Base-by-base conservation (phyloP, 2,113 vertebrate species). In the Chloropsis cyanopogon region DNA sequence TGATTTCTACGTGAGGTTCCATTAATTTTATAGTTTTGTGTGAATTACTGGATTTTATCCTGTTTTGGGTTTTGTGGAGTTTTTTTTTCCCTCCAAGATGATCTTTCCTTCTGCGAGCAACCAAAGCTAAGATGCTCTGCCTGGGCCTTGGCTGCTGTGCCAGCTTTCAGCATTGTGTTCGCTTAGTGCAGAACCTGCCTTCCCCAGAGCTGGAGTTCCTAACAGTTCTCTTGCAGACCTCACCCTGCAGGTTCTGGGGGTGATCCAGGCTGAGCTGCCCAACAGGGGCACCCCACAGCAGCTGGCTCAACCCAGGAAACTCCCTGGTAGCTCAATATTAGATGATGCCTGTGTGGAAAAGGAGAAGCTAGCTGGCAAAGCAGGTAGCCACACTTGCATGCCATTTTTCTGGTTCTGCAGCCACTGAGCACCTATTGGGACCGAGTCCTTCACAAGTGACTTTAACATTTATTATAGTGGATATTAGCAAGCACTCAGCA, bases 11-110 rank as follows among this genome's bases (percentile, higher is more conserved):
- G 63, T 54, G 20, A 70, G 12, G 6, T 72, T 82, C 31, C 26
- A 35, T 41, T 75, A 37, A 46, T 65, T 59, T 54, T 15, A 26
- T n/a, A 39, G 14, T 41, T 90, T 71, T 77, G 21, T 63, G 31
- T 59, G 35, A 79, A 61, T 78, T 61, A 61, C 14, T 60, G 28
- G 17, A 42, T 13, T 89, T 70, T 71, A 35, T 46, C 29, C 39
- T 49, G 4, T 4, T 65, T 52, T 24, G 29, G 4, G 4, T 15
- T 80, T 63, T 41, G 4, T 33, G 31, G 25, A n/a, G 2, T 0
- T 15, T 2, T 44, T 37, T 17, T 19, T 2, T 2, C 3, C 23
- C 59, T 52, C 23, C 26, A 46, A 63, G 10, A 5, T 16, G 24
- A 73, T 85, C 13, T 65, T 57, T 75, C 33, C 41, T 82, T 78